Conservation (phyloP, 2,888 invertebrate species). For the Maniola hyperantus region DNA sequence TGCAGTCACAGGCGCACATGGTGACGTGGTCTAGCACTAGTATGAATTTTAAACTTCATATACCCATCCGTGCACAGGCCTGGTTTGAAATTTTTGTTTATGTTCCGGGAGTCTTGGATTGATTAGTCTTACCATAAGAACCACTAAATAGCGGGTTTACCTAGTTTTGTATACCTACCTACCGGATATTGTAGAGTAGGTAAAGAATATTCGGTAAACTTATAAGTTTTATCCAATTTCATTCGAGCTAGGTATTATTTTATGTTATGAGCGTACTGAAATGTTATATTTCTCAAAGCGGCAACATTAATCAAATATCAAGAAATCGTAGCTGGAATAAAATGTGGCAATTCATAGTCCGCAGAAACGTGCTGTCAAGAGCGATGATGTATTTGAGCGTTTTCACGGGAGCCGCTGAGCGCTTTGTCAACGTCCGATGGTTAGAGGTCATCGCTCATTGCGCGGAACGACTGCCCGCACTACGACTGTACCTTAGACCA, state of each 20-base stretch:
- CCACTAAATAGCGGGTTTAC: too few species aligned
- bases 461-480: slow-evolving; percentile 34
- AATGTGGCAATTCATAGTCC: slow-evolving; percentile 77
- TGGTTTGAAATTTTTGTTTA: too few species aligned
- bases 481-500: not conserved
- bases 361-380: slow-evolving; percentile 72
- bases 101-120: too few species aligned
- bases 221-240: not conserved
- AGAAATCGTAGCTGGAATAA: slow-evolving; percentile 74
- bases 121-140: too few species aligned
- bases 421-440: slow-evolving; percentile 79
- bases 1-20: slow-evolving; percentile 30
- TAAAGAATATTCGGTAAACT: too few species aligned
- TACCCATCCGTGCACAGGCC: too few species aligned
- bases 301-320: slow-evolving; percentile 73
- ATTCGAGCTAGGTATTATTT: slow-evolving; percentile 32
- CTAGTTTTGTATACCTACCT: too few species aligned
- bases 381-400: slow-evolving; percentile 81
- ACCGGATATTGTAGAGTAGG: too few species aligned
- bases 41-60: too few species aligned
- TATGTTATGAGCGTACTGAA: slow-evolving; percentile 40
- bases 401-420: slow-evolving; percentile 73
- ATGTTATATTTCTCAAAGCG: slow-evolving; percentile 49
- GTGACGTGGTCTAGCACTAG: too few species aligned
- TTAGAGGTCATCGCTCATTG: slow-evolving; percentile 77